Evolutionary conservation across 1,140 invertebrate genomes (phyloP), one percentile per base, ranked within the genome.

Genomic region (Drosophila bocqueti): DNA sequence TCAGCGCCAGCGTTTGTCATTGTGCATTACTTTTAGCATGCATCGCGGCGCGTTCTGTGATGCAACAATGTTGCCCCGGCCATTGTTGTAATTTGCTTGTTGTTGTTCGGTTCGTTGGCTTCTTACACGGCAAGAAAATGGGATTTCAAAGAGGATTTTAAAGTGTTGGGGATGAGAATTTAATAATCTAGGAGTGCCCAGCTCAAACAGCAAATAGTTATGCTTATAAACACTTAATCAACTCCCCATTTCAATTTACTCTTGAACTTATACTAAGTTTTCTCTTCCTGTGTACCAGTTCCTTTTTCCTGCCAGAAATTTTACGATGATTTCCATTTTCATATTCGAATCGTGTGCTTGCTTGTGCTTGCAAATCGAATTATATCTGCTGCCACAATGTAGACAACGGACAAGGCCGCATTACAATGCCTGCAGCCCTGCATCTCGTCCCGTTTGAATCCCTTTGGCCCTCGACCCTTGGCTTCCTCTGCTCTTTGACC

Each of bases 1-100:
- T 57, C 47, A 47, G 65, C 59, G 50, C 47, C 55, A 62, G 64
- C 76, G 84, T 87, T 87, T 87, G 83, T 87, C 83, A 89, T 81
- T 89, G 84, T 87, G 84, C 81, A 87, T 87, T 87, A 89, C 81
- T 68, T 87, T 84, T 84, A 84, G 84, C 83, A 87, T 87, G 83
- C 83, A 81, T 77, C 84, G 83, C 68, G 77, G 73, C 63, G 68
- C 65, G 59, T 80, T 74, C 58, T 72, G 43, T 69, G 74, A 74
- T 74, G 82, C 86, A 91, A 91, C 86, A 91, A 78, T 91, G 86
- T 91, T 75, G 63, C 66, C 43, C 34, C 38, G 78, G 50, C 58
- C 40, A 34, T 75, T 81, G 67, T 81, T 81, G 87, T 79, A 91
- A 91, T 84, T 87, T 91, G 78, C 78, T 77, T 76, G 67, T 86